Evolutionary conservation across 2,113 vertebrate genomes (phyloP).

Genomic region (Scopus umbretta): DNA sequence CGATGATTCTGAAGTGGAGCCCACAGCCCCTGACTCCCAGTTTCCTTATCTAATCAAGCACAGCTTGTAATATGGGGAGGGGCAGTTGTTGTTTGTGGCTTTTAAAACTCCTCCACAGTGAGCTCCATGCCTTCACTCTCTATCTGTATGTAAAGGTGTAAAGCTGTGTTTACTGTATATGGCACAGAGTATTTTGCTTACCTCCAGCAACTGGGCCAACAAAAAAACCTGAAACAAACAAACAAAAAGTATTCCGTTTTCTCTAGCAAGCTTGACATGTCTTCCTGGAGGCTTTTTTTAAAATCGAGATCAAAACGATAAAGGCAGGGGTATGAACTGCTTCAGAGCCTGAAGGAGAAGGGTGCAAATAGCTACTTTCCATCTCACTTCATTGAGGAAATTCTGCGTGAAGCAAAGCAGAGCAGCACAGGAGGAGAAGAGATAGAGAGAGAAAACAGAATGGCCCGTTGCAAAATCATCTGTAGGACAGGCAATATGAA

Average conservation of each 20-base stretch:
- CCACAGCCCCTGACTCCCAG: not conserved
- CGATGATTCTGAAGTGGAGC: not conserved
- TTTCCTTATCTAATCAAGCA: not conserved
- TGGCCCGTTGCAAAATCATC: not conserved
- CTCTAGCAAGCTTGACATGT: not conserved
- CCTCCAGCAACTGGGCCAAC: not conserved
- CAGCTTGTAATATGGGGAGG: not conserved
- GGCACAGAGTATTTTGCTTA: not conserved
- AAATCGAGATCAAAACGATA: not conserved
- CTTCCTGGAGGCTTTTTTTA: not conserved
- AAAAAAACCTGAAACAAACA: too few species aligned
- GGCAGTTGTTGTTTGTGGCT: not conserved
- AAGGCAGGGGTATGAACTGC: not conserved
- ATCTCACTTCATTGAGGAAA: constrained; percentile 4
- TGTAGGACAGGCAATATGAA: not conserved
- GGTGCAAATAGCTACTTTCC: constrained; percentile 7
- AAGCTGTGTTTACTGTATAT: not conserved
- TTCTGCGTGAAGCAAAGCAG: not conserved
- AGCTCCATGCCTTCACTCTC: not conserved
- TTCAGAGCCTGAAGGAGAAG: not conserved
- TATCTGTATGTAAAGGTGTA: not conserved
- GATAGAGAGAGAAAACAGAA: not conserved
- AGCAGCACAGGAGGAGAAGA: not conserved
- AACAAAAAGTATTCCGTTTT: not conserved
- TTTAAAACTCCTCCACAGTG: not conserved